Conservation (phyloP, 2,113 vertebrate species). For the Hipposideros armiger region DNA sequence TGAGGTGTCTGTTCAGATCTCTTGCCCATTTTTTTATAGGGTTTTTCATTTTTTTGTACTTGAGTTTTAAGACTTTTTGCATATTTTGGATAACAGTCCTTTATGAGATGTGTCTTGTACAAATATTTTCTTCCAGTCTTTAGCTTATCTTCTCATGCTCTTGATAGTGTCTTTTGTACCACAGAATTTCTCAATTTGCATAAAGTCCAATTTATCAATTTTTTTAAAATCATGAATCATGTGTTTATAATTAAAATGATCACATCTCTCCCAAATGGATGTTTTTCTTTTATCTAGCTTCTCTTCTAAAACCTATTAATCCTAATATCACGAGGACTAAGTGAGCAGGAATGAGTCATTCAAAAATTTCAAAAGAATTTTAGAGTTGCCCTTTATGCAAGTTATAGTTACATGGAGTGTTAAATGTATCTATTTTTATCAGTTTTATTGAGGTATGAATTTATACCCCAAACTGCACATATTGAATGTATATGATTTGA, state of each 20-base stretch:
- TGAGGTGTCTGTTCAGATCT: not conserved
- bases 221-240: not conserved
- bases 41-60: not conserved
- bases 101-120: not conserved
- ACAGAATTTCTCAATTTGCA: not conserved
- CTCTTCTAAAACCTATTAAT: not conserved
- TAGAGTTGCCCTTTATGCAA: not conserved
- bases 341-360: not conserved
- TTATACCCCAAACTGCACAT: not conserved
- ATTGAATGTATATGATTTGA: not conserved
- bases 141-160: not conserved
- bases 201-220: not conserved
- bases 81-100: not conserved
- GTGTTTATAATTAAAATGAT: not conserved
- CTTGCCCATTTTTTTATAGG: not conserved
- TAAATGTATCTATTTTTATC: not conserved
- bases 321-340: not conserved
- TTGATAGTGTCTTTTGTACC: not conserved
- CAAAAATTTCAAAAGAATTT: not conserved
- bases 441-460: not conserved
- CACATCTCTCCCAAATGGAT: not conserved
- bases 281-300: not conserved
- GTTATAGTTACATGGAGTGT: not conserved
- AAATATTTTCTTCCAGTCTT: not conserved
- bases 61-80: not conserved